Percentiles rank a stretch among this genome's conserved stretches.
phyloP scores from a whole-genome alignment of 1,140 invertebrate genomes.

The Trinorchestia longiramus region DNA sequence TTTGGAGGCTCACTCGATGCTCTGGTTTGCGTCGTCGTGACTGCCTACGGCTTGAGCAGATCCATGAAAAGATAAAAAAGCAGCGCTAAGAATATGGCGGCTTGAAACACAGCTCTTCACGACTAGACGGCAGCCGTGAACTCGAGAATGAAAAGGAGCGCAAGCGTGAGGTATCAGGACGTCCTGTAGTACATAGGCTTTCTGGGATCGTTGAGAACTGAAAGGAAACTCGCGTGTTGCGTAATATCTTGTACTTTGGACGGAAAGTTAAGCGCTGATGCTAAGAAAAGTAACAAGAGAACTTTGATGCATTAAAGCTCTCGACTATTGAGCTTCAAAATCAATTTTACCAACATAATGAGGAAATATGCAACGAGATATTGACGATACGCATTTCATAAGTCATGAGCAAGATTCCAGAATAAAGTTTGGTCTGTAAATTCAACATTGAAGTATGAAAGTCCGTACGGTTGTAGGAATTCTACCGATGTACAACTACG shows the following conservation, averaged over 20 bases:
- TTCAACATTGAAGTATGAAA: no score
- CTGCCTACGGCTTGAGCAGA: neutral
- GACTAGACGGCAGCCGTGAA: neutral
- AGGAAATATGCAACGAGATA: no score
- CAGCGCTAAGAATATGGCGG: constrained; percentile 10
- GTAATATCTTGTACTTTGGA: neutral
- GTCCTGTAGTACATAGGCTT: neutral
- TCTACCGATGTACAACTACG: no score
- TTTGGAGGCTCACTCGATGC: constrained; percentile 32
- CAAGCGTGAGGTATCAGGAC: neutral
- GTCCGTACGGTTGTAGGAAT: no score
- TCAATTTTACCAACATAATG: no score
- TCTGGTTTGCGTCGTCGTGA: constrained; percentile 34
- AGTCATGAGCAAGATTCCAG: no score
- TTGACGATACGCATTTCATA: no score
- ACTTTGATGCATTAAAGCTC: no score
- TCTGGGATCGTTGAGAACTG: neutral
- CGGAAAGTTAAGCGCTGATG: neutral
- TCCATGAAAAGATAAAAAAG: neutral
- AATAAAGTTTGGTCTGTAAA: no score
- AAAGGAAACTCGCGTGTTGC: neutral
- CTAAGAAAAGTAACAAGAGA: no score
- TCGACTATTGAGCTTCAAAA: no score
- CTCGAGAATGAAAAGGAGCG: neutral
- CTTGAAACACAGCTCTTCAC: constrained; percentile 14